Conservation (phyloP, 1,140 invertebrate species). For the Drosophila parabipectinata region DNA sequence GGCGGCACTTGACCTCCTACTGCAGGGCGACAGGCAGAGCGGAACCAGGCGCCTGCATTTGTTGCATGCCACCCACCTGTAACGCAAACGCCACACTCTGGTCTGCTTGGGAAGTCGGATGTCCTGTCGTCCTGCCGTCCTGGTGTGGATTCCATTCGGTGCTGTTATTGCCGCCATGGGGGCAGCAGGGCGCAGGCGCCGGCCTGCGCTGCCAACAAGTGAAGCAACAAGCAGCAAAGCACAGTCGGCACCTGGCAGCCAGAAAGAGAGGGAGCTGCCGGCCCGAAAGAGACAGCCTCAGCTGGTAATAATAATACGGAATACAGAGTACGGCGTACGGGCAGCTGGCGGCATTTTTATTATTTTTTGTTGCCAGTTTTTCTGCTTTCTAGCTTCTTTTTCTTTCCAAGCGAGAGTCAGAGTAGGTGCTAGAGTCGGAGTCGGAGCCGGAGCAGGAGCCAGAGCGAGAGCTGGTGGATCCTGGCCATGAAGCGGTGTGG, state of each 20-base stretch:
- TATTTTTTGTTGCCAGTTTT: constrained; percentile 16
- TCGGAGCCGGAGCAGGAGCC: neutral
- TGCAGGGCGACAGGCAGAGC: constrained; percentile 8
- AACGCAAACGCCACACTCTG: constrained; percentile 33
- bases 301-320: constrained; percentile 55
- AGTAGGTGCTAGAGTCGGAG: neutral
- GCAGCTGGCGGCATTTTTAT: constrained; percentile 61
- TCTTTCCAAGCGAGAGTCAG: constrained; percentile 8
- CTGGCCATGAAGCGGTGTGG: constrained; percentile 2
- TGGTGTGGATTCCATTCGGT: constrained; percentile 57
- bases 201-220: constrained; percentile 62
- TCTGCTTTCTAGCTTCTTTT: neutral
- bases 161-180: constrained; percentile 55
- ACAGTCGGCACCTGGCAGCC: constrained; percentile 9
- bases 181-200: constrained; percentile 55
- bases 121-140: constrained; percentile 12
- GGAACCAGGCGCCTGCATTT: constrained; percentile 34
- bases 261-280: constrained; percentile 6
- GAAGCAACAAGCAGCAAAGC: constrained; percentile 73
- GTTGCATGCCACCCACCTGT: constrained; percentile 68
- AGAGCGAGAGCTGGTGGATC: constrained; percentile 1
- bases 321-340: constrained; percentile 39
- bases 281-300: constrained; percentile 17
- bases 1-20: constrained; percentile 41
- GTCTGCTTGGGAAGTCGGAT: constrained; percentile 5